These are phyloP conservation scores for Ennomos erosarius DNA, from an alignment of 2,888 invertebrate species.

Conservation along the genomic window DNA sequence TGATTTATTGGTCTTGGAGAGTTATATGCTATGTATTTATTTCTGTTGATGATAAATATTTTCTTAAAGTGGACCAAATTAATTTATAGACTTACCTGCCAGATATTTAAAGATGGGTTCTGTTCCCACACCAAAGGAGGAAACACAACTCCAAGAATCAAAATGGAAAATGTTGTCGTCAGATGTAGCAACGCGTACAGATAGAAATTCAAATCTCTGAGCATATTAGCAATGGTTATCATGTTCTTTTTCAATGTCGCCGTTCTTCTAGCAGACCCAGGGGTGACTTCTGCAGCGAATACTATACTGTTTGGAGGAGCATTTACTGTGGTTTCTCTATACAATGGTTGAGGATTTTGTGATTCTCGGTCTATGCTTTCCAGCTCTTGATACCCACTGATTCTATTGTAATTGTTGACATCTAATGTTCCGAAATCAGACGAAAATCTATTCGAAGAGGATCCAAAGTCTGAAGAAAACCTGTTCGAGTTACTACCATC, in stretches of 20 bases:
- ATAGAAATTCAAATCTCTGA: conserved; percentile 81
- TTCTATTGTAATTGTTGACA: conserved; percentile 57
- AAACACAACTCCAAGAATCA: conserved; percentile 81
- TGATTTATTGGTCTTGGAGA: no score
- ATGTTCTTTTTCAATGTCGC: conserved; percentile 76
- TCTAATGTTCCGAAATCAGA: conserved; percentile 70
- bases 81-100: conserved; percentile 63
- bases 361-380: conserved; percentile 71
- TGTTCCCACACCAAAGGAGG: conserved; percentile 81
- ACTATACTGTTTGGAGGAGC: conserved; percentile 65
- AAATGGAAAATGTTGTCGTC: conserved; percentile 81
- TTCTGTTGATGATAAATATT: no score
- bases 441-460: conserved; percentile 59
- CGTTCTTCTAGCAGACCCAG: conserved; percentile 74
- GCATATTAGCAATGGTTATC: conserved; percentile 72
- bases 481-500: conserved; percentile 44
- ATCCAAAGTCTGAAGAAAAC: conserved; percentile 53
- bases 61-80: background rate
- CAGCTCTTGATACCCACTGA: conserved; percentile 71
- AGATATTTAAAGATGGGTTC: conserved; percentile 71
- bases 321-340: conserved; percentile 83
- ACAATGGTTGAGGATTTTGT: conserved; percentile 80
- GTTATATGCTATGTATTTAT: no score
- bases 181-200: conserved; percentile 82
- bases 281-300: conserved; percentile 68